Conservation (phyloP, 2,888 invertebrate genomes). For the Deilephila porcellus region DNA sequence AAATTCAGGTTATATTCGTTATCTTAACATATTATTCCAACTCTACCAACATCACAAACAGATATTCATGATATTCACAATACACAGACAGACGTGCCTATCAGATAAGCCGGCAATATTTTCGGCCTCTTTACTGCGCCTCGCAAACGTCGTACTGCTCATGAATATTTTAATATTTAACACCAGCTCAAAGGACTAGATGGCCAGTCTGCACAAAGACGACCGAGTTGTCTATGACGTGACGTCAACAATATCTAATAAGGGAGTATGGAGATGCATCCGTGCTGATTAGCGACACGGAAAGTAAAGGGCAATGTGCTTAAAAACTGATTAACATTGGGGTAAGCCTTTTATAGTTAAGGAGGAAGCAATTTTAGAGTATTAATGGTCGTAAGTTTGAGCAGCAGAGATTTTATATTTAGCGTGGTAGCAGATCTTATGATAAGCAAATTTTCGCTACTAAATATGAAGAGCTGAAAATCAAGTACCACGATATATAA, state of each 20-base stretch:
- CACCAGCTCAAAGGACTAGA: conserved; percentile 52
- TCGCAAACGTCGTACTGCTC: conserved; percentile 40
- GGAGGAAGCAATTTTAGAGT: not conserved
- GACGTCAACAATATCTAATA: not conserved
- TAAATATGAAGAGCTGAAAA: too few species aligned
- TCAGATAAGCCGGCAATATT: conserved; percentile 40
- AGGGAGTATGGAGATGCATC: not conserved
- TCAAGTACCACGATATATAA: too few species aligned
- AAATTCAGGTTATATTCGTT: too few species aligned
- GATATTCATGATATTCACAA: conserved; percentile 28
- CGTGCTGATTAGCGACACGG: not conserved
- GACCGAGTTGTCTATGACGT: conserved; percentile 16
- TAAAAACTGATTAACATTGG: not conserved
- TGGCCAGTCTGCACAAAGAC: conserved; percentile 33
- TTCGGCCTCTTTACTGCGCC: conserved; percentile 42
- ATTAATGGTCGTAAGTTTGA: too few species aligned
- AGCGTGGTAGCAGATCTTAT: too few species aligned
- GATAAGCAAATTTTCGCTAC: too few species aligned
- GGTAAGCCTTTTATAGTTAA: not conserved
- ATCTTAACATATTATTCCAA: not conserved
- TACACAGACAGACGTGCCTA: not conserved
- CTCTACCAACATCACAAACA: not conserved
- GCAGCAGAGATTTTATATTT: too few species aligned
- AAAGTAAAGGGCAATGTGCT: not conserved
- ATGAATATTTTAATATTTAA: conserved; percentile 69